Evolutionary conservation across 1,140 invertebrate genomes (phyloP).

Genomic region (Pseudoatta argentina): DNA sequence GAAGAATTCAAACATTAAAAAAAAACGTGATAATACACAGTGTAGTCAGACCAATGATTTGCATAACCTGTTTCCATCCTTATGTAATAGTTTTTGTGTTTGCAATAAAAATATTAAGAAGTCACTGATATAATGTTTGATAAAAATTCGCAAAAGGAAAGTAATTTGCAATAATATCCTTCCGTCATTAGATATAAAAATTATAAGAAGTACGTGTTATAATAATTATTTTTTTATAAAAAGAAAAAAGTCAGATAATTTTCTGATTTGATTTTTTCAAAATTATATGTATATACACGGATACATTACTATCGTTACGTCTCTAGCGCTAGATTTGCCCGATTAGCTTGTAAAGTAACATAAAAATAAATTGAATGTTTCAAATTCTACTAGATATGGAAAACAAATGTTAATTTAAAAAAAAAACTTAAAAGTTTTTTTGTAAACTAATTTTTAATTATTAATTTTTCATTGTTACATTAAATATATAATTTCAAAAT

Average conservation of each 20-base stretch:
- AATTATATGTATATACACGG: not conserved
- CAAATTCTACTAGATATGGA: not conserved
- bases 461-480: not conserved
- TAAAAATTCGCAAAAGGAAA: not conserved
- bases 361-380: not conserved
- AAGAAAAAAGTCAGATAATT: not conserved
- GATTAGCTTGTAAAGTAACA: not conserved
- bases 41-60: constrained; percentile 25
- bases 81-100: not conserved
- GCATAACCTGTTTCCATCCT: constrained; percentile 42
- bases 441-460: not conserved
- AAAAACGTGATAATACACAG: not conserved
- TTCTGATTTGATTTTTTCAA: not conserved
- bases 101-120: not conserved
- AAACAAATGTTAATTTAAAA: not conserved
- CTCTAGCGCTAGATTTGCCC: not conserved
- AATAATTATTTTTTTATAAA: not conserved
- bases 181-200: not conserved
- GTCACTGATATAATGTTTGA: not conserved
- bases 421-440: not conserved
- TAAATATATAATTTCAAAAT: not conserved
- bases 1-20: not conserved
- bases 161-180: not conserved
- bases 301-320: not conserved
- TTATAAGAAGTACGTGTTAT: not conserved